Evolutionary conservation across 2,113 vertebrate species (phyloP).

Genomic region (Phalacrocorax brasilianus): DNA sequence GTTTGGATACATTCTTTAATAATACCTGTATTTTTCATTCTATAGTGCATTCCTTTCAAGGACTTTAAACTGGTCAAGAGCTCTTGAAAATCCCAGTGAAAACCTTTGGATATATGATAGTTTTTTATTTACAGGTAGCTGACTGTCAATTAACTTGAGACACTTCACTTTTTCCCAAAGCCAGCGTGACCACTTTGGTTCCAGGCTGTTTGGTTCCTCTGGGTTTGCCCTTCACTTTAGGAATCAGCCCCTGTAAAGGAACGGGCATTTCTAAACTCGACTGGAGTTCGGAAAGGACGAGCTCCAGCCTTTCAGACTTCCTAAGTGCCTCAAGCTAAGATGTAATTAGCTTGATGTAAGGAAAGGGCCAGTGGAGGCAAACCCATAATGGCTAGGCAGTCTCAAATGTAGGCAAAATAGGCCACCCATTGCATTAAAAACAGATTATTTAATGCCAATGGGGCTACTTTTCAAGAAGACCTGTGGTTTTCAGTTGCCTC

Average conservation of each 20-base stretch:
- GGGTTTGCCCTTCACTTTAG: background rate
- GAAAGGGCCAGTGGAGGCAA: background rate
- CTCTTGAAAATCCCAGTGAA: constrained; percentile 13
- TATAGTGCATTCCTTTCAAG: constrained; percentile 11
- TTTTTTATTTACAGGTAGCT: constrained; percentile 4
- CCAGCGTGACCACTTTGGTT: background rate
- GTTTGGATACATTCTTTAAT: constrained; percentile 27
- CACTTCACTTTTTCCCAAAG: background rate
- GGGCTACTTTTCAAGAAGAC: background rate
- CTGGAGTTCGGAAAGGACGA: background rate
- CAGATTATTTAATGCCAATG: background rate
- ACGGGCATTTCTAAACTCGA: background rate
- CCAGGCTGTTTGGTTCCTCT: background rate
- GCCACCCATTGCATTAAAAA: background rate
- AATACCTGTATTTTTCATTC: constrained; percentile 31
- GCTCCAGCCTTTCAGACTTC: background rate
- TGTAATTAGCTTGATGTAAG: background rate
- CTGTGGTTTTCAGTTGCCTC: background rate
- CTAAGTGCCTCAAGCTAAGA: background rate
- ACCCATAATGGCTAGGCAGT: background rate
- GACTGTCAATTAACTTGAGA: background rate
- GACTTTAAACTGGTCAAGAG: constrained; percentile 10
- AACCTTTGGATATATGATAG: background rate
- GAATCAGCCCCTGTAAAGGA: background rate
- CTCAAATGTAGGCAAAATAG: background rate